A percentile compares a stretch with the other conserved stretches of the same genome.
phyloP scores from a whole-genome alignment of 2,888 invertebrate species.

The Epinotia bilunana region DNA sequence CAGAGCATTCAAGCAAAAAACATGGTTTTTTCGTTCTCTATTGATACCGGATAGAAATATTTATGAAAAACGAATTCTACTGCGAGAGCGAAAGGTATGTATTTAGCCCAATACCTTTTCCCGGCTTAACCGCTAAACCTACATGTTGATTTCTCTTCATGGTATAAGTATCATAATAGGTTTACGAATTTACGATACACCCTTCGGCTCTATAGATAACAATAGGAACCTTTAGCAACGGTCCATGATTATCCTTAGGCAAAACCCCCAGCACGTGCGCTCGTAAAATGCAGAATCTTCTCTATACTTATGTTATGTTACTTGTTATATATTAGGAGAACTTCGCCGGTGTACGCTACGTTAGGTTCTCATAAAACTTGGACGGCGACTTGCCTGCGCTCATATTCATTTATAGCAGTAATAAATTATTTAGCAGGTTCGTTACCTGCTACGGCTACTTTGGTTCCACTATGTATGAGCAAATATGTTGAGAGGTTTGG shows the following conservation, averaged over 20 bases:
- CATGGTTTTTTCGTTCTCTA: background rate
- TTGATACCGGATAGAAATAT: background rate
- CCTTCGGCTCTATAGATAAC: background rate
- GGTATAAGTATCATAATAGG: background rate
- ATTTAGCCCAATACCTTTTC: background rate
- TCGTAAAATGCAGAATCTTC: slow-evolving; percentile 16
- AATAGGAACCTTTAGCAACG: background rate
- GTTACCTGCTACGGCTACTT: slow-evolving; percentile 13
- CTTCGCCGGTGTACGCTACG: slow-evolving; percentile 7
- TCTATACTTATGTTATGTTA: background rate
- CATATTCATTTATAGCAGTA: slow-evolving; percentile 27
- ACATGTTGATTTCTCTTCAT: background rate
- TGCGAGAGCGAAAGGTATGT: background rate
- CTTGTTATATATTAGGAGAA: slow-evolving; percentile 1
- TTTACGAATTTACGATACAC: background rate
- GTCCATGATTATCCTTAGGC: background rate
- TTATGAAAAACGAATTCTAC: background rate
- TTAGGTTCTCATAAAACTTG: slow-evolving; percentile 29
- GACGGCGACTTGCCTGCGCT: slow-evolving; percentile 9
- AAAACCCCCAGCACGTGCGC: slow-evolving; percentile 2
- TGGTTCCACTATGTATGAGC: background rate
- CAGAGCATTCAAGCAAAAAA: no score
- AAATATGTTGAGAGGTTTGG: background rate
- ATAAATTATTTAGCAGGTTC: slow-evolving; percentile 22
- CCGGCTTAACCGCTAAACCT: background rate